phyloP scores from a whole-genome alignment of 2,888 invertebrate genomes.

The Acronicta leporina region DNA sequence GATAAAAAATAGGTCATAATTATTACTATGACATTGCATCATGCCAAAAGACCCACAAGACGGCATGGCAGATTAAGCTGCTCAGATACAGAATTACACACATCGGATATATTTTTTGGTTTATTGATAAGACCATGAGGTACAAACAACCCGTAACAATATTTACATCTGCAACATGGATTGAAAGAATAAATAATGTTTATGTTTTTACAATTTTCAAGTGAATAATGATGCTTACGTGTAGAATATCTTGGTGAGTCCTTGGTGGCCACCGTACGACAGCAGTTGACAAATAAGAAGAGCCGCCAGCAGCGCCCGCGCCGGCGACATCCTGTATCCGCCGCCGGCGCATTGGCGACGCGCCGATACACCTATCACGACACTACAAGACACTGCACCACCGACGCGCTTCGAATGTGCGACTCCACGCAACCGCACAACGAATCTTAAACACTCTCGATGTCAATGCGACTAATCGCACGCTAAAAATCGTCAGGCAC shows the following conservation, averaged over 20 bases:
- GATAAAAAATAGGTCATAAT: too few relatives aligned
- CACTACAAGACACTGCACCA: slow-evolving; percentile 60
- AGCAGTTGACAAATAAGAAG: slow-evolving; percentile 85
- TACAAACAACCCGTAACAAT: too few relatives aligned
- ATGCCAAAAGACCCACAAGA: too few relatives aligned
- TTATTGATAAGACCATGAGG: too few relatives aligned
- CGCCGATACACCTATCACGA: slow-evolving; percentile 79
- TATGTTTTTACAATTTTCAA: not conserved
- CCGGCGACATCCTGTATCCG: slow-evolving; percentile 85
- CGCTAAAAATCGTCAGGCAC: slow-evolving; percentile 9
- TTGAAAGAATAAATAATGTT: too few relatives aligned
- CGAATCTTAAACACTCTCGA: slow-evolving; percentile 8
- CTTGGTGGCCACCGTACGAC: slow-evolving; percentile 87
- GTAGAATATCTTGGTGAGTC: slow-evolving; percentile 88
- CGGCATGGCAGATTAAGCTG: too few relatives aligned
- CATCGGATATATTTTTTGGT: too few relatives aligned
- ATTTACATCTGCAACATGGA: too few relatives aligned
- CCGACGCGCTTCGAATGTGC: slow-evolving; percentile 38
- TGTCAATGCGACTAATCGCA: not conserved
- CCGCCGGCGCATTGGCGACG: slow-evolving; percentile 86
- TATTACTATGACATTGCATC: too few relatives aligned
- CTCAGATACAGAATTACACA: too few relatives aligned
- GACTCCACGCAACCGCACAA: slow-evolving; percentile 26
- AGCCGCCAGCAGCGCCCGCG: slow-evolving; percentile 86
- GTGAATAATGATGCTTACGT: slow-evolving; percentile 72